Percentiles rank a stretch among this genome's conserved stretches.
Conservation (phyloP, 2,113 vertebrate species). For the Potamarius usumacintae region DNA sequence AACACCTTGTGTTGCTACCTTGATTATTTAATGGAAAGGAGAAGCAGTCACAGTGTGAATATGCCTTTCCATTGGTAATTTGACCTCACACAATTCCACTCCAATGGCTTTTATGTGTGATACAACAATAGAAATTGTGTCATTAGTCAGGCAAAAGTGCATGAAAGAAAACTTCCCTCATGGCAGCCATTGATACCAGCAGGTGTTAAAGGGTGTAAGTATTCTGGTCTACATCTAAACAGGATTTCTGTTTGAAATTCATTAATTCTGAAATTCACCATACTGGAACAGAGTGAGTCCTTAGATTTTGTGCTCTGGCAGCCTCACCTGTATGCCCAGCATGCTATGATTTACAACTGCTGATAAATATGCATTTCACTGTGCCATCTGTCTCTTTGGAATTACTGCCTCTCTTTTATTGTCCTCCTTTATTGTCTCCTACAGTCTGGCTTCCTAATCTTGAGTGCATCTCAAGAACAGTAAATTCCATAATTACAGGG, state of each 20-base stretch:
- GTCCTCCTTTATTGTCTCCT: neutral
- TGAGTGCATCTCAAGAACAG: neutral
- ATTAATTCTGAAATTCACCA: neutral
- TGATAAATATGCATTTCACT: constrained; percentile 7
- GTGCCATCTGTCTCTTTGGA: neutral
- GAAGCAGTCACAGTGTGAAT: constrained; percentile 48
- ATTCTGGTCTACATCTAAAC: neutral
- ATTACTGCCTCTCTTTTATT: neutral
- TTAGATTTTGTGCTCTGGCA: neutral
- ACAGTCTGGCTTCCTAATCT: neutral
- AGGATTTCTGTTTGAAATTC: neutral
- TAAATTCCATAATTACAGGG: neutral
- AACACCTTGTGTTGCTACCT: constrained; percentile 36
- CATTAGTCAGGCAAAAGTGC: constrained; percentile 62
- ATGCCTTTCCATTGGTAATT: constrained; percentile 49
- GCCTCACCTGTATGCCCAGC: constrained; percentile 55
- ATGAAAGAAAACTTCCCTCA: neutral
- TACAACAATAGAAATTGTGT: constrained; percentile 67
- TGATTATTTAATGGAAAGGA: constrained; percentile 43
- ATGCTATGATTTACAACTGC: neutral
- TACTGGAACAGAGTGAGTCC: neutral
- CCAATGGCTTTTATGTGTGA: constrained; percentile 59
- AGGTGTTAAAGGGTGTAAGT: neutral
- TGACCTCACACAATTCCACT: constrained; percentile 55
- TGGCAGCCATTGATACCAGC: neutral